Conservation (phyloP, 2,797 vertebrate species). For the Taeniopygia guttata region DNA sequence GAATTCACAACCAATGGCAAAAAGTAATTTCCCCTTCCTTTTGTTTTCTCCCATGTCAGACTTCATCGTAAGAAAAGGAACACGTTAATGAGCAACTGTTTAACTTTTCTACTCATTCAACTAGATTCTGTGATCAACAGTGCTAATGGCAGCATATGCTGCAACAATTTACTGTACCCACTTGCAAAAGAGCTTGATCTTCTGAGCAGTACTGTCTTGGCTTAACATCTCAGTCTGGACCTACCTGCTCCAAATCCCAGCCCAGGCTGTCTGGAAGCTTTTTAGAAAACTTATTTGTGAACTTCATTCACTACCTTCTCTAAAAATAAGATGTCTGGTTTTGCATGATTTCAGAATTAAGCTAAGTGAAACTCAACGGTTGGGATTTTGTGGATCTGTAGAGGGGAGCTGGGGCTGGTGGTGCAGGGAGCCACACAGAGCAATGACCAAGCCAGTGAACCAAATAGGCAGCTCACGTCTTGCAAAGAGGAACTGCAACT, state of each 20-base stretch:
- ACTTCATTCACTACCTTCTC: neutral
- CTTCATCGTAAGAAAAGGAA: neutral
- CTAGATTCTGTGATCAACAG: neutral
- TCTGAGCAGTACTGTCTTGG: neutral
- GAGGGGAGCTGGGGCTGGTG: rapidly evolving
- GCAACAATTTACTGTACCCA: neutral
- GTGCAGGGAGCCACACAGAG: rapidly evolving
- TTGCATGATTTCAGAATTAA: constrained; percentile 4
- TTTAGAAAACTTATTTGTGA: neutral
- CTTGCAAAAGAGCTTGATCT: neutral
- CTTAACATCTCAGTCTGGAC: neutral
- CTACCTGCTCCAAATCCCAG: neutral
- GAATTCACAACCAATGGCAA: neutral
- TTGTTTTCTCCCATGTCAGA: neutral
- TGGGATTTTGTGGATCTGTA: neutral
- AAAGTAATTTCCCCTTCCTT: neutral
- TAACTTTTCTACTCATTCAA: neutral
- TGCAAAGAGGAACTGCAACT: constrained; percentile 5
- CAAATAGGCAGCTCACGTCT: neutral
- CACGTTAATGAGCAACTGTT: neutral
- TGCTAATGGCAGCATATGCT: neutral
- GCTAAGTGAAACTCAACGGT: neutral
- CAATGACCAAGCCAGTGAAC: neutral
- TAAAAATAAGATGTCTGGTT: neutral
- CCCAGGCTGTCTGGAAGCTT: neutral